These are phyloP conservation scores for Hypanus sabinus DNA, from an alignment of 2,113 vertebrate genomes.

Conservation along the genomic window DNA sequence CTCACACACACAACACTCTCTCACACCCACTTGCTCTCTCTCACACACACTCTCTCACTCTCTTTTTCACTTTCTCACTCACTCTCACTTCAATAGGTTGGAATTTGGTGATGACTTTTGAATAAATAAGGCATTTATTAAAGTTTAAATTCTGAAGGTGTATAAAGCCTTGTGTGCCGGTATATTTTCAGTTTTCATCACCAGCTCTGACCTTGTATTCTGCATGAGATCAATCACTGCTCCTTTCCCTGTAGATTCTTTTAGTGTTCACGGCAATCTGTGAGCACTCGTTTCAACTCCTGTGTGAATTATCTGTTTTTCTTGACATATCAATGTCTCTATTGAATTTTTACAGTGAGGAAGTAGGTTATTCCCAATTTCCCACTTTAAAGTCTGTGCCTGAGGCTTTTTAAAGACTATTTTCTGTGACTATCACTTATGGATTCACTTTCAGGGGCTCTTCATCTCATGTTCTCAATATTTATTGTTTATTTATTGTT, in stretches of 20 bases:
- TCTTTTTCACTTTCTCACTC: no score
- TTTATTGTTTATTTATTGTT: no score
- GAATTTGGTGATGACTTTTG: no score
- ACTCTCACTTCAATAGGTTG: neutral
- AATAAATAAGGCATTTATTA: neutral
- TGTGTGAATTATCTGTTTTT: neutral
- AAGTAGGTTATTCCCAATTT: neutral
- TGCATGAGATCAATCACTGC: neutral
- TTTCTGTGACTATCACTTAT: no score
- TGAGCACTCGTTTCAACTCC: neutral
- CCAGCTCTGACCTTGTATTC: neutral
- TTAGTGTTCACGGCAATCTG: neutral
- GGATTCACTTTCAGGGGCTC: no score
- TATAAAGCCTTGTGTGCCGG: neutral
- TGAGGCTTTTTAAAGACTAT: neutral
- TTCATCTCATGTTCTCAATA: no score
- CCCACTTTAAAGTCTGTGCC: neutral
- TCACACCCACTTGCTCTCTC: no score
- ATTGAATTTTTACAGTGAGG: neutral
- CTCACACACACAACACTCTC: no score
- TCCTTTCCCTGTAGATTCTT: neutral
- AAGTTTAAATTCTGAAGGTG: neutral
- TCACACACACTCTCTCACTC: no score
- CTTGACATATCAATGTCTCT: neutral
- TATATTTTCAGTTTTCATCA: neutral